phyloP scores from a whole-genome alignment of 2,888 invertebrate genomes.

The Ormyrus labotus region DNA sequence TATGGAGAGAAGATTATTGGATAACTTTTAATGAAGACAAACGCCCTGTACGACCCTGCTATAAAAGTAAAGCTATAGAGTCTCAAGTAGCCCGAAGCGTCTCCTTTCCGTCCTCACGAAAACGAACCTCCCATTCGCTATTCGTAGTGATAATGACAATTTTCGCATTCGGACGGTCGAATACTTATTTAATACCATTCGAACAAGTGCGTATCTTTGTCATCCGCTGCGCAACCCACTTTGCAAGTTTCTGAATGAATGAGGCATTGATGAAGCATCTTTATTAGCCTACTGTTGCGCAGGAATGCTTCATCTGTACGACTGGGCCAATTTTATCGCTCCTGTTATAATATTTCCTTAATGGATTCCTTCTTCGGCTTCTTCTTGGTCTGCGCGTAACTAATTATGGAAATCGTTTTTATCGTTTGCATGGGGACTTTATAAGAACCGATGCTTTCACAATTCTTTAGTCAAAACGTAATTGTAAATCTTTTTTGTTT shows the following conservation, averaged over 20 bases:
- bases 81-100: no score
- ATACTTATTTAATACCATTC: no score
- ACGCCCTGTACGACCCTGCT: conserved; percentile 9
- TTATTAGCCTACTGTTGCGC: conserved; percentile 47
- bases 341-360: conserved; percentile 37
- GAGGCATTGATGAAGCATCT: conserved; percentile 47
- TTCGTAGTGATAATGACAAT: no score
- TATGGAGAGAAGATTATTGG: conserved; percentile 46
- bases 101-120: no score
- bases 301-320: conserved; percentile 18
- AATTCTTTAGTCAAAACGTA: no score
- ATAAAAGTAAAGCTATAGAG: no score
- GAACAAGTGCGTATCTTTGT: no score
- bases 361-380: not conserved
- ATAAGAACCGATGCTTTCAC: no score
- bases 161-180: no score
- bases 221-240: conserved; percentile 9
- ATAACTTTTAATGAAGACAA: conserved; percentile 51
- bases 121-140: no score
- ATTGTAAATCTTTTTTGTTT: no score
- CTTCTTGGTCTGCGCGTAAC: not conserved
- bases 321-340: conserved; percentile 38
- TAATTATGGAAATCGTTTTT: conserved; percentile 19
- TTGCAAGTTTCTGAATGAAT: conserved; percentile 39
- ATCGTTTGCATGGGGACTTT: not conserved